These are phyloP conservation scores for Lineus longissimus DNA, from an alignment of 1,140 invertebrate genomes.

Conservation along the genomic window DNA sequence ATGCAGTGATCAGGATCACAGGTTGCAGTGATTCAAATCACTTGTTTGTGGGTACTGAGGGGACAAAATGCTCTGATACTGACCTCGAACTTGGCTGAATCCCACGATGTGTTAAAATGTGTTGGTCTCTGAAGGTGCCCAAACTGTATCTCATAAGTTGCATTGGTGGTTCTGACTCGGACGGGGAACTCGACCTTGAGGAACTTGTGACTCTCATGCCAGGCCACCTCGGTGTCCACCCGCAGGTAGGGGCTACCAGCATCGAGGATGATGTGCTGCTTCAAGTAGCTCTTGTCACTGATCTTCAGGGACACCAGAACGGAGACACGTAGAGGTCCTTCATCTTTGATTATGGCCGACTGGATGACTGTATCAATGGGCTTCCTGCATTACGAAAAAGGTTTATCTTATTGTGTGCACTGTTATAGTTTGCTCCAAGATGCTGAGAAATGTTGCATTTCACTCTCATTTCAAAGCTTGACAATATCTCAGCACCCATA, in stretches of 20 bases:
- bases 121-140: conserved; percentile 57
- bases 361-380: conserved; percentile 22
- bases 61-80: too few relatives aligned
- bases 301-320: conserved; percentile 46
- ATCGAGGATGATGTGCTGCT: conserved; percentile 53
- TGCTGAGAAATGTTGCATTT: too few relatives aligned
- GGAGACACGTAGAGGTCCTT: conserved; percentile 45
- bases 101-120: conserved; percentile 61
- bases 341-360: conserved; percentile 32
- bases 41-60: too few relatives aligned
- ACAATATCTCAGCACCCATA: too few relatives aligned
- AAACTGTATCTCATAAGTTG: conserved; percentile 59
- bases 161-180: conserved; percentile 46
- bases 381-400: conserved; percentile 27
- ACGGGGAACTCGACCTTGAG: conserved; percentile 59
- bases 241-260: conserved; percentile 55
- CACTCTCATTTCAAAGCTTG: too few relatives aligned
- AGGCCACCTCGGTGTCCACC: conserved; percentile 55
- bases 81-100: conserved; percentile 59
- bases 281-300: conserved; percentile 49
- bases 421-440: too few relatives aligned
- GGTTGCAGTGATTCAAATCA: too few relatives aligned
- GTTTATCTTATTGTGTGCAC: too few relatives aligned
- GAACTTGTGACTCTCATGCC: conserved; percentile 59
- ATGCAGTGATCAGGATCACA: too few relatives aligned